Percentiles rank a stretch among this genome's conserved stretches.
Conservation (phyloP, 2,888 invertebrate species). For the Eupithecia dodoneata region DNA sequence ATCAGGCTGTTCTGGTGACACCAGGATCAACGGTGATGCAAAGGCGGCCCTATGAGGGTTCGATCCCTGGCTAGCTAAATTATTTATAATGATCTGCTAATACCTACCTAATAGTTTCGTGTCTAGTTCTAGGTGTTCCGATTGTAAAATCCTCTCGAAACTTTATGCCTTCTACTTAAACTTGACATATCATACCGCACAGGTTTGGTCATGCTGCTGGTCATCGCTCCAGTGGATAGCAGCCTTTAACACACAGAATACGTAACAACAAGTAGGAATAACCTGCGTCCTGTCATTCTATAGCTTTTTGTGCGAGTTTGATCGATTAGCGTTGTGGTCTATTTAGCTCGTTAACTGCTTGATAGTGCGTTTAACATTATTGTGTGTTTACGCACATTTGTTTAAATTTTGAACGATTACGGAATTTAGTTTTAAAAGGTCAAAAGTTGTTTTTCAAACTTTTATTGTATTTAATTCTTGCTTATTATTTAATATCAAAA, state of each 20-base stretch:
- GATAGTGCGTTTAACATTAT: slow-evolving; percentile 12
- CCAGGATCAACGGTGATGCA: not conserved
- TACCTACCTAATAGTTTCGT: too few species aligned
- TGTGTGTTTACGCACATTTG: slow-evolving; percentile 11
- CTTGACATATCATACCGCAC: not conserved
- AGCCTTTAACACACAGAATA: slow-evolving; percentile 9
- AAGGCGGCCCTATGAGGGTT: not conserved
- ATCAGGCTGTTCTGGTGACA: not conserved
- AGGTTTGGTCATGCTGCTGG: not conserved
- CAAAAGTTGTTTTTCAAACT: not conserved
- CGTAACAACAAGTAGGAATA: slow-evolving; percentile 47
- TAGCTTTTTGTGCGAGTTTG: slow-evolving; percentile 44
- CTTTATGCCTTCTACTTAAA: not conserved
- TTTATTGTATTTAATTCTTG: too few species aligned
- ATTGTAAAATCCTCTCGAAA: not conserved
- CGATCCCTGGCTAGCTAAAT: too few species aligned
- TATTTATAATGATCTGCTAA: too few species aligned
- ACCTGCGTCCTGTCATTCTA: slow-evolving; percentile 60
- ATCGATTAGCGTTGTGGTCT: slow-evolving; percentile 52
- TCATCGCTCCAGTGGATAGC: slow-evolving; percentile 1
- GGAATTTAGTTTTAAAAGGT: not conserved
- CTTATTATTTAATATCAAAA: too few species aligned
- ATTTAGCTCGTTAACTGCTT: slow-evolving; percentile 26
- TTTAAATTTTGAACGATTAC: not conserved
- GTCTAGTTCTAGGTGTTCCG: too few species aligned